Evolutionary conservation across 53 echinoderm and acorn worm species (phyloP).

Genomic region (Holothuria leucospilota): DNA sequence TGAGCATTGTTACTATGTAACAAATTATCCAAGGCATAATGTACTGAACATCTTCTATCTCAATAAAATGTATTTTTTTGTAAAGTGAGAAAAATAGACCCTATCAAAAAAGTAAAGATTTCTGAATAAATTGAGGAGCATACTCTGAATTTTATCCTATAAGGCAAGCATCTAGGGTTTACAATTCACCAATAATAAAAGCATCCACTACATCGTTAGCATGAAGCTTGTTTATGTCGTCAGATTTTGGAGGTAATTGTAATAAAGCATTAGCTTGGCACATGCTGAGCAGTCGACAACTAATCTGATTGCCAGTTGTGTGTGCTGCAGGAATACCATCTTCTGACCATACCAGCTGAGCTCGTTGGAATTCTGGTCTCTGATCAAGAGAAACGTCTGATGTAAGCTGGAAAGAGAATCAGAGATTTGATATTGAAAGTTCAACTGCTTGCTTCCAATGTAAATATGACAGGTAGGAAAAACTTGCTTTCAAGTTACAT

Average conservation of each 20-base stretch:
- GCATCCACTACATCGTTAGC: constrained; percentile 66
- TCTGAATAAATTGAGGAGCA: no score
- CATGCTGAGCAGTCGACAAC: constrained; percentile 95
- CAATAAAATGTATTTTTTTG: no score
- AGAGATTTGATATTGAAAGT: neutral
- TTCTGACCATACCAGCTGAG: constrained; percentile 71
- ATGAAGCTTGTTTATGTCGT: constrained; percentile 38
- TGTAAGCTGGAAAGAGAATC: constrained; percentile 57
- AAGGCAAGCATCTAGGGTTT: neutral
- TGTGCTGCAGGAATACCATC: constrained; percentile 76
- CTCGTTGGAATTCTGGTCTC: constrained; percentile 93
- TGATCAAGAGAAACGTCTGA: constrained; percentile 79
- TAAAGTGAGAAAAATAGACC: no score
- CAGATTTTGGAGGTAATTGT: constrained; percentile 68
- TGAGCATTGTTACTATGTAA: no score
- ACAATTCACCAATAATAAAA: constrained; percentile 62
- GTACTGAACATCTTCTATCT: no score
- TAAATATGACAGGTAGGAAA: no score
- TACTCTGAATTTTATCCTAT: no score
- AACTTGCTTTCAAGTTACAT: no score
- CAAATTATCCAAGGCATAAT: no score
- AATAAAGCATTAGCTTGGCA: constrained; percentile 82
- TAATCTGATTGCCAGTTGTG: constrained; percentile 89
- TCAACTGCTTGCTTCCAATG: neutral
- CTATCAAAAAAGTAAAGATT: no score